Base-by-base conservation (phyloP, 2,113 vertebrate species). In the Epinephelus fuscoguttatus region DNA sequence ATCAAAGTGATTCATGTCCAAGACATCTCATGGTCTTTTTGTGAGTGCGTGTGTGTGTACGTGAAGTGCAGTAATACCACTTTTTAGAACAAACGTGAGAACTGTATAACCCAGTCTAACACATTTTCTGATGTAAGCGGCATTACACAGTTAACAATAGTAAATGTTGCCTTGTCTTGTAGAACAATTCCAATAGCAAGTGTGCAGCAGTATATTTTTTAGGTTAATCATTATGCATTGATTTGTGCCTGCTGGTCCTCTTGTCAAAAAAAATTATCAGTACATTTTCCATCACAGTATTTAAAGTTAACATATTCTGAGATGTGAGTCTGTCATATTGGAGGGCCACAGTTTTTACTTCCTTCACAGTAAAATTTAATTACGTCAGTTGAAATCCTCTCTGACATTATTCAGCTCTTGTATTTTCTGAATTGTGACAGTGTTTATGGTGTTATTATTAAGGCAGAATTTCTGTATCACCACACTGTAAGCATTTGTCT, bases 1-100 rank as follows among this genome's bases (percentile, higher is more conserved):
- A 85, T 88, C 49, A 75, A 86, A 86, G 84, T 93, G 92, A 93
- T 85, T 94, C 90, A 85, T 55, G 59, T 59, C 47, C n/a, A 14
- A 91, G 75, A 85, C 56, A 90, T 89, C 52, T 84, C 7, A 1
- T 62, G 67, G 45, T 23, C 50, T 64, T 49, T 63, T 2, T 56
- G 30, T 62, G 11, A n/a, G 55, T 52, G 40, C 47, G 18, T 7
- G 52, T 14, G 23, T 49, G 50, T 30, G 10, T 2, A 6, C 6
- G 4, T 10, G 17, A 10, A 27, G 59, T 56, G 40, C 42, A 45
- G 42, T 45, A 45, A 10, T 11, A 12, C 18, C 25, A 9, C 21
- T 52, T 70, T 60, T 45, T 11, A 55, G 61, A 47, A 53, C 30
- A 18, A 49, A 63, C 70, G 17, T 75, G 12, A 62, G 4, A 55